Conservation (phyloP, 2,113 vertebrate species). For the Gulo gulo region DNA sequence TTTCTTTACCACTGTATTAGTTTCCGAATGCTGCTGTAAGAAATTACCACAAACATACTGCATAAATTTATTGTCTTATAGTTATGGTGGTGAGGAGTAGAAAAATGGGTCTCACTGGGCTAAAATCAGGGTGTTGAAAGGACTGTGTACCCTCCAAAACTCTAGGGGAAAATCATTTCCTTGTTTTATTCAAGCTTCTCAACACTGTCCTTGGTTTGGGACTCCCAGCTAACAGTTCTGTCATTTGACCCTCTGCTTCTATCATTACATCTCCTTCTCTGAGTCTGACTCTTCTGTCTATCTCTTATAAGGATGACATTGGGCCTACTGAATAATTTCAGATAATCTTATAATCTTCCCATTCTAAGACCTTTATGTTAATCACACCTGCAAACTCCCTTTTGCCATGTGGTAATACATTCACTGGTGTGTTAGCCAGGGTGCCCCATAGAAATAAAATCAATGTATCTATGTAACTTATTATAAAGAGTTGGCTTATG, state of each 20-base stretch:
- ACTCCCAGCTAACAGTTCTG: too few species aligned
- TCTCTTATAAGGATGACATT: background rate
- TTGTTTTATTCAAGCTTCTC: background rate
- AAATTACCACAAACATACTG: background rate
- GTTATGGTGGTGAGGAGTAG: background rate
- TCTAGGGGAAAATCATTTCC: background rate
- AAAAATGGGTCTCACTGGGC: background rate
- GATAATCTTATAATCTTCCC: background rate
- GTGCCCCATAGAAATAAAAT: background rate
- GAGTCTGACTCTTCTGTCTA: background rate
- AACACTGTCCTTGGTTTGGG: background rate
- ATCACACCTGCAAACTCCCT: background rate
- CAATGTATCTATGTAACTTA: background rate
- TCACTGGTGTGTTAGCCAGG: background rate
- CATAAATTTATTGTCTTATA: background rate
- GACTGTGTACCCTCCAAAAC: background rate
- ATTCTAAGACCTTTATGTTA: background rate
- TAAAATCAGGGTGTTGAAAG: background rate
- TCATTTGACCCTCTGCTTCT: background rate
- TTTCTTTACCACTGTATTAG: background rate
- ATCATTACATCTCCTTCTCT: background rate
- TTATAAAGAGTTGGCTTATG: background rate
- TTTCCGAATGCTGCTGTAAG: background rate
- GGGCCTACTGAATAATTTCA: background rate
- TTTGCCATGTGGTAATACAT: background rate